Evolutionary conservation across 2,888 invertebrate species (phyloP), one percentile per base, ranked within the genome.

Genomic region (Ennomos quercinarius): DNA sequence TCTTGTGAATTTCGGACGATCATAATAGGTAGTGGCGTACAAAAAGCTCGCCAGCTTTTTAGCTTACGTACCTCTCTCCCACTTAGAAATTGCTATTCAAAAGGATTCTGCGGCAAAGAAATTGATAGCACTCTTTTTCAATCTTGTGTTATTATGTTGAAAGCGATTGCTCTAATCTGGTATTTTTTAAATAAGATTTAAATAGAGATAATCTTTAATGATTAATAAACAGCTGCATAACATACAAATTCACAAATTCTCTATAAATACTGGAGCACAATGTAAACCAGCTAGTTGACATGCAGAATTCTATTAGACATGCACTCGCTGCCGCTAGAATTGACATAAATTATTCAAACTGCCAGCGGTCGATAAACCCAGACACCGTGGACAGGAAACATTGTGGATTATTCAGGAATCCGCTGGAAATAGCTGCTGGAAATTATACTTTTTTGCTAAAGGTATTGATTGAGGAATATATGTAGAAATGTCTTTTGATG

Each of bases 261-360:
- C 36, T 57, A 43, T 52, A 40, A 58, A 53, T 5, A 5, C 27
- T 27, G 1, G 17, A n/a, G 27, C 4, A 53, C 44, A 36, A 40
- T 27, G 40, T 49, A 45, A 54, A 53, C n/a, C n/a, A n/a, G n/a
- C n/a, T 35, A 49, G 17, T 17, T 36, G 17, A 39, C 50, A 55
- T 60, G 60, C 60, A 60, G 43, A 43, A 50, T 54, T 60, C 65
- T 56, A 68, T 52, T 66, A 72, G 62, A 71, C 68, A 71, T 70
- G 70, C 73, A 74, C 61, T 72, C 45, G 68, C 70, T 70, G 57
- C 63, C 66, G 58, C 67, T 68, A 66, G 50, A 60, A 51, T 78
- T 77, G 75, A 74, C 71, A 84, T 86, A 83, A 81, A 85, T 84
- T 77, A 87, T 87, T 87, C 84, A 84, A 74, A 68, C 73, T 67